Evolutionary conservation across 2,797 vertebrate genomes (phyloP).

Genomic region (Channallabes apus): DNA sequence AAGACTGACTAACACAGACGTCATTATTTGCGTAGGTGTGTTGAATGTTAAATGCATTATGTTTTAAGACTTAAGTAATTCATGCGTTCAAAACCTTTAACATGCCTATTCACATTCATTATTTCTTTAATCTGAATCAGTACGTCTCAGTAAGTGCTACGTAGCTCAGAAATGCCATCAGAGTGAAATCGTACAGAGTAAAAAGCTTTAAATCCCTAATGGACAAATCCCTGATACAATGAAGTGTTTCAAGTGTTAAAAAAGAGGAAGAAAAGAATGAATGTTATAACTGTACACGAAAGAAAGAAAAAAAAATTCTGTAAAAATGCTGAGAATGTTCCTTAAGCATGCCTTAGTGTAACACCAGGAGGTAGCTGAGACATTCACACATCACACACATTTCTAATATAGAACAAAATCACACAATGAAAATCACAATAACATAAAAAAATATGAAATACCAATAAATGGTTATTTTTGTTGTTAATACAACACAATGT

Average conservation of each 20-base stretch:
- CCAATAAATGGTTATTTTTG: too few relatives aligned
- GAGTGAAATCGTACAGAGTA: background rate
- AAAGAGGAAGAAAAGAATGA: too few relatives aligned
- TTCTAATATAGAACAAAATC: background rate
- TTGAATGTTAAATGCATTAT: background rate
- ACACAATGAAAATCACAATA: background rate
- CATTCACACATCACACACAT: background rate
- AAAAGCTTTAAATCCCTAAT: background rate
- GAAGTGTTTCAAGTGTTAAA: too few relatives aligned
- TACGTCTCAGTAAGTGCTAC: too few relatives aligned
- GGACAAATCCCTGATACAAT: background rate
- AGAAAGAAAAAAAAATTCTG: too few relatives aligned
- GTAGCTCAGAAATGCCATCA: background rate
- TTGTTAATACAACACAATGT: background rate
- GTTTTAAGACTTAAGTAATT: background rate
- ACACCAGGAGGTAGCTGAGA: background rate
- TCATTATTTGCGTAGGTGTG: background rate
- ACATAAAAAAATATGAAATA: background rate
- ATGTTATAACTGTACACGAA: too few relatives aligned
- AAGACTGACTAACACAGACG: background rate
- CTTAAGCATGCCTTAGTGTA: background rate
- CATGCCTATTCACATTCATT: background rate
- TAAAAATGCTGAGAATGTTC: too few relatives aligned
- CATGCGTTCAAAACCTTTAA: background rate
- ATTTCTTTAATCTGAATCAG: background rate